These are phyloP conservation scores for Allolobophora icterica DNA, from an alignment of 2,888 invertebrate genomes.

Conservation along the genomic window DNA sequence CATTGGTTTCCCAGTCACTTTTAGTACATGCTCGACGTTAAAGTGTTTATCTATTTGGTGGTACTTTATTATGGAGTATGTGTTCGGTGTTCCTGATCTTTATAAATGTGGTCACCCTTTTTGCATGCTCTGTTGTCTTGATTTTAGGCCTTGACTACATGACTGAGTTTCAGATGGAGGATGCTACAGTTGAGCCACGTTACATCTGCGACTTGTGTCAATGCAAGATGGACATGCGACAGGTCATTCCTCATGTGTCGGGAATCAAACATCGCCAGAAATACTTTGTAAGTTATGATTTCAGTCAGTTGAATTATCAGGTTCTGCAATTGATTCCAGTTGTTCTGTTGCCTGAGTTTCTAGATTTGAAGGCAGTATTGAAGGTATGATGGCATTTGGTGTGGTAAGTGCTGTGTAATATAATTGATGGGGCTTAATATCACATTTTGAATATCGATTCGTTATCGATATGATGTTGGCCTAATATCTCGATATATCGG, in stretches of 20 bases:
- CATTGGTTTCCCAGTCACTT: no score
- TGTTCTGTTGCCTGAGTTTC: neutral
- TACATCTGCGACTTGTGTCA: constrained; percentile 57
- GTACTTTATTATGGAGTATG: neutral
- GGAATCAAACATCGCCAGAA: constrained; percentile 54
- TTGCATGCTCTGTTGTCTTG: neutral
- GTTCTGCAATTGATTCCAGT: neutral
- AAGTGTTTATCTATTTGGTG: no score
- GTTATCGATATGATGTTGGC: neutral
- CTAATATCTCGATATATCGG: neutral
- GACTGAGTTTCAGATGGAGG: constrained; percentile 40
- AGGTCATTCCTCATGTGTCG: constrained; percentile 52
- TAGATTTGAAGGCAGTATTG: neutral
- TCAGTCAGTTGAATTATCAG: neutral
- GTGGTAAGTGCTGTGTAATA: neutral
- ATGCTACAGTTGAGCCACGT: constrained; percentile 34
- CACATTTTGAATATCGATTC: neutral
- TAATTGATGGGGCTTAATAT: neutral
- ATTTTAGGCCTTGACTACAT: constrained; percentile 41
- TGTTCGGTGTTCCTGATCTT: neutral
- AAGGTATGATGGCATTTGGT: neutral
- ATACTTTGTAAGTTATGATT: constrained; percentile 51
- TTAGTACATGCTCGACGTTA: no score
- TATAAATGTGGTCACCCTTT: neutral
- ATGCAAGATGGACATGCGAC: constrained; percentile 53